Conservation (phyloP, 2,888 invertebrate species). For the Lithophane ornitopus region DNA sequence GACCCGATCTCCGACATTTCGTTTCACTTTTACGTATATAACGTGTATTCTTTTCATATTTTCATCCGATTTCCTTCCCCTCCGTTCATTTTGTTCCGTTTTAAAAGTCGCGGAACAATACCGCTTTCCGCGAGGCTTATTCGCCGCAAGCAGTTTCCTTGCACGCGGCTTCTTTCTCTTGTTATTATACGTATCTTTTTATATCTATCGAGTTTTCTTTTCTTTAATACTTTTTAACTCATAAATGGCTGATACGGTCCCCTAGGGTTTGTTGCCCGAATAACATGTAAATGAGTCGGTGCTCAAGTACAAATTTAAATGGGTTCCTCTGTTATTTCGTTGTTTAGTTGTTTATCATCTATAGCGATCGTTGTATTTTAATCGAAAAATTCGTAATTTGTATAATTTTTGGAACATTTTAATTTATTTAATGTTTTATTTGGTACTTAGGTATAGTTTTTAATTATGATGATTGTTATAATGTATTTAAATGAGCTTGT, state of each 20-base stretch:
- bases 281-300: constrained; percentile 90
- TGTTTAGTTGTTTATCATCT: constrained; percentile 73
- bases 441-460: constrained; percentile 58
- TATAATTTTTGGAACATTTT: constrained; percentile 66
- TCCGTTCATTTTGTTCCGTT: constrained; percentile 88
- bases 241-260: constrained; percentile 90
- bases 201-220: constrained; percentile 89
- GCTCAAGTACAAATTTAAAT: constrained; percentile 85
- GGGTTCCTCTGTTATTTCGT: constrained; percentile 78
- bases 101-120: constrained; percentile 89
- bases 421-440: constrained; percentile 65
- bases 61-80: constrained; percentile 91
- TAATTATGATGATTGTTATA: constrained; percentile 59
- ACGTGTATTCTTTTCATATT: constrained; percentile 91
- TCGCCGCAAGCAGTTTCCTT: constrained; percentile 89
- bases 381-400: constrained; percentile 66
- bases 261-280: constrained; percentile 88
- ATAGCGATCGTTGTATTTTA: constrained; percentile 69
- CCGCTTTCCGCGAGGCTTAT: constrained; percentile 87
- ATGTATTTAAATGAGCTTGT: constrained; percentile 59
- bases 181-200: constrained; percentile 88
- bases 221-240: constrained; percentile 90
- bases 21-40: constrained; percentile 89
- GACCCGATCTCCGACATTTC: constrained; percentile 89
- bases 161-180: constrained; percentile 87